Percentiles rank a stretch among this genome's conserved stretches.
phyloP scores from a whole-genome alignment of 2,888 invertebrate species.

The Nomada fucata region DNA sequence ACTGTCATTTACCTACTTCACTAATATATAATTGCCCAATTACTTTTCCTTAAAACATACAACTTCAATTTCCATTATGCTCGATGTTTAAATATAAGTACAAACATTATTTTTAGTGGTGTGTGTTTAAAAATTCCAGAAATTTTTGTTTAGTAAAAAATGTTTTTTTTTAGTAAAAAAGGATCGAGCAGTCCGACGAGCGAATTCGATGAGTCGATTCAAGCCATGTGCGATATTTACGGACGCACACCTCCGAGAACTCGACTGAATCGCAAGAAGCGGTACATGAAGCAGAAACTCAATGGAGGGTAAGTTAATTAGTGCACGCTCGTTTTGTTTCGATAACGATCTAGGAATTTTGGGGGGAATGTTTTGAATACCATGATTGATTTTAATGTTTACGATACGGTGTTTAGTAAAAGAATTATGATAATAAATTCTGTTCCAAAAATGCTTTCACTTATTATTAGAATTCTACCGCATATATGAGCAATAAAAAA shows the following conservation, averaged over 20 bases:
- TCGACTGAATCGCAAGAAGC: constrained; percentile 86
- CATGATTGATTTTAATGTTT: background rate
- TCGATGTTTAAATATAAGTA: background rate
- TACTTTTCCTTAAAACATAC: no score
- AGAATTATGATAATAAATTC: background rate
- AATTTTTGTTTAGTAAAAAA: background rate
- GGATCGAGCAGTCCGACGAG: constrained; percentile 66
- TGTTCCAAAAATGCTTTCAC: background rate
- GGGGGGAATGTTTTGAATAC: background rate
- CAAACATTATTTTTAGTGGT: constrained; percentile 5
- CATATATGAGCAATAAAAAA: no score
- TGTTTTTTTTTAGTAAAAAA: constrained; percentile 62
- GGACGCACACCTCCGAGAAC: constrained; percentile 93
- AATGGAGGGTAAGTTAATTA: constrained; percentile 85
- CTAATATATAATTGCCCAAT: no score
- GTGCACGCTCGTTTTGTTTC: background rate
- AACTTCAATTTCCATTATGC: background rate
- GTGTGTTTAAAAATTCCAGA: background rate
- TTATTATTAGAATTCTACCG: no score
- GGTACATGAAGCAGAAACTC: constrained; percentile 85
- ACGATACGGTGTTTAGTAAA: background rate
- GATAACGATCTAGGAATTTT: background rate
- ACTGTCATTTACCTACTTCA: no score
- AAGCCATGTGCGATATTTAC: constrained; percentile 86
- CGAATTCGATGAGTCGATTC: constrained; percentile 75